Conservation (phyloP, 2,888 invertebrate genomes). For the Camponotus fellah region DNA sequence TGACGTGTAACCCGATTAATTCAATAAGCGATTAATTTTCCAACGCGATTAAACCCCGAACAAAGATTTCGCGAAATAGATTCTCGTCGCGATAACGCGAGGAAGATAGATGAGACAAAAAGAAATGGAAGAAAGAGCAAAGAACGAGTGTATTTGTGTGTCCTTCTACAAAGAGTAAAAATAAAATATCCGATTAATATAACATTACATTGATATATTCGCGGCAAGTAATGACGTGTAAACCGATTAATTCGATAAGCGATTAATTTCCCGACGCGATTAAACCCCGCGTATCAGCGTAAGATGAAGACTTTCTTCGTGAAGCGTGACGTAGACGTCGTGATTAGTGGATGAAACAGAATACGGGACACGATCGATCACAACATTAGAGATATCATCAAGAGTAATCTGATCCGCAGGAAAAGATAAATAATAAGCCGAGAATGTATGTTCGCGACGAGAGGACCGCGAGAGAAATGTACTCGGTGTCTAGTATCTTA, state of each 20-base stretch:
- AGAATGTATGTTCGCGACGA: slow-evolving; percentile 41
- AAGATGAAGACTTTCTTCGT: slow-evolving; percentile 55
- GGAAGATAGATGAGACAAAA: background rate
- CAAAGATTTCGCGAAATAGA: slow-evolving; percentile 5
- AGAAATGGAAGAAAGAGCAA: background rate
- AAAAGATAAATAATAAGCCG: slow-evolving; percentile 73
- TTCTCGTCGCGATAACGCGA: slow-evolving; percentile 1
- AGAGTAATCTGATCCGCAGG: slow-evolving; percentile 71
- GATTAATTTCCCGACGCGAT: slow-evolving; percentile 59
- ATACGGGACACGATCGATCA: slow-evolving; percentile 65
- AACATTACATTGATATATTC: background rate
- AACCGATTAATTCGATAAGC: slow-evolving; percentile 60
- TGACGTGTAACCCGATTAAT: no score
- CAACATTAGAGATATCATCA: slow-evolving; percentile 71
- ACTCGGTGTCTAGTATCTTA: slow-evolving; percentile 55
- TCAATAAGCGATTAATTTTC: no score
- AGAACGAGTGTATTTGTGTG: background rate
- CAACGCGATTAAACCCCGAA: no score
- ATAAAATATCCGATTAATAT: background rate
- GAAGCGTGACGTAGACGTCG: slow-evolving; percentile 59
- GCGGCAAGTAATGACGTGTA: background rate
- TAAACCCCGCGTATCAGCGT: slow-evolving; percentile 39
- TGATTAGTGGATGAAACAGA: slow-evolving; percentile 69
- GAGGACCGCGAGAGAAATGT: slow-evolving; percentile 67
- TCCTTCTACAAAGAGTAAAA: background rate